Percentiles rank a stretch among this genome's conserved stretches.
phyloP scores from a whole-genome alignment of 1,140 invertebrate species.

The Bombus turneri region DNA sequence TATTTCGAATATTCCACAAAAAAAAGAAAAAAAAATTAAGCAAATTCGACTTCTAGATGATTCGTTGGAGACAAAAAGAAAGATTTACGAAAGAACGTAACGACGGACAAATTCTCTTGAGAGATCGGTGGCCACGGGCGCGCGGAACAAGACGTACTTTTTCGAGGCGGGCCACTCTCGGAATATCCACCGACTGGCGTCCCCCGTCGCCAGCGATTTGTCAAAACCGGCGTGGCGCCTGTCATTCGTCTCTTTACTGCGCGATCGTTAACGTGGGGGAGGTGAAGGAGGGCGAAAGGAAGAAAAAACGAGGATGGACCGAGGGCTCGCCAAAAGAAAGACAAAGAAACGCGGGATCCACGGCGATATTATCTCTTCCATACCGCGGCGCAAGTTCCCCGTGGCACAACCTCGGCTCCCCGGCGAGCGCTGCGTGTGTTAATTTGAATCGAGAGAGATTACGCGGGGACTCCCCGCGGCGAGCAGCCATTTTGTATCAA shows the following conservation, averaged over 20 bases:
- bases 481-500: slow-evolving; percentile 83
- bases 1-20: too few species aligned
- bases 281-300: neutral
- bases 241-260: slow-evolving; percentile 68
- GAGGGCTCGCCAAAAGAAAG: slow-evolving; percentile 63
- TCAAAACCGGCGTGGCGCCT: slow-evolving; percentile 70
- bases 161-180: slow-evolving; percentile 35
- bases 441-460: slow-evolving; percentile 83
- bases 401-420: slow-evolving; percentile 64
- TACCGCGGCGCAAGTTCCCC: slow-evolving; percentile 64
- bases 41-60: too few species aligned
- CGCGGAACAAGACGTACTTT: slow-evolving; percentile 42
- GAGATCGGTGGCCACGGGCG: neutral
- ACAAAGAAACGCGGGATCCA: slow-evolving; percentile 63
- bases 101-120: neutral
- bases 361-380: slow-evolving; percentile 72
- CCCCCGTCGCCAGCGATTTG: slow-evolving; percentile 65
- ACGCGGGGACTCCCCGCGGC: slow-evolving; percentile 80
- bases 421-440: slow-evolving; percentile 81
- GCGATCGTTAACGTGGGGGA: slow-evolving; percentile 64
- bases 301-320: slow-evolving; percentile 4
- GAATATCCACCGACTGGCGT: slow-evolving; percentile 53
- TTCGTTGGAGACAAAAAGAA: neutral
- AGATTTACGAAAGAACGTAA: neutral
- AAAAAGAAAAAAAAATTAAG: too few species aligned